Evolutionary conservation across 2,797 vertebrate species (phyloP), one percentile per base, ranked within the genome.

Genomic region (Poecilia velifera): DNA sequence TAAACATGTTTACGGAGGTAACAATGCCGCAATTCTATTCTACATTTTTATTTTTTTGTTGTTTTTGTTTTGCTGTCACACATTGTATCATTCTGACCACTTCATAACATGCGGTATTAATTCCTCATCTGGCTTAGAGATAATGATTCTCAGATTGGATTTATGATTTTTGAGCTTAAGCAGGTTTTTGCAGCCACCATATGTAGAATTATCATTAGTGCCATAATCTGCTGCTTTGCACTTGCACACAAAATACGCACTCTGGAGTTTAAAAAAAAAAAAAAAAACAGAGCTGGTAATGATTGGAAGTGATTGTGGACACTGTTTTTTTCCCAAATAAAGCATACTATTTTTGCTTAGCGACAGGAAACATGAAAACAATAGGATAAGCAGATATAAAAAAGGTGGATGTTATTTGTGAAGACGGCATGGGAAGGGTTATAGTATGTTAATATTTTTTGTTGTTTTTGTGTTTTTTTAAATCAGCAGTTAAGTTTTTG

Each of bases 181-280:
- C 93, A 92, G 94, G 91, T 95, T 95, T 95, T 95, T 93, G 89
- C 87, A 91, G 82, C 86, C 92, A 93, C 94, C 95, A 95, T 96
- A 95, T 96, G 95, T 91, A 93, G 94, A 96, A 96, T 96, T 93
- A 96, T 95, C 93, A 94, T 95, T 92, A 93, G 89, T 85, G 87
- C 75, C 83, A 59, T 96, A 95, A 96, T 95, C 96, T 91, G 46
- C 77, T 39, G 71, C 76, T 82, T 82, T 89, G 78, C 85, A 88
- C 84, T 85, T 78, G 43, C 76, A 86, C 87, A 88, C 76, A 83
- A 57, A 87, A 78, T 9, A 89, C 73, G 89, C 79, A 80, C 81
- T 71, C 25, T 46, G 4, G 13, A 68, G 10, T 22, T 4, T 14
- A 45, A 45, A 71, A 45, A n/a, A 43, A 6, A 12, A 13, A 16